Evolutionary conservation across 2,797 vertebrate genomes (phyloP).

Genomic region (Rhinella marina): DNA sequence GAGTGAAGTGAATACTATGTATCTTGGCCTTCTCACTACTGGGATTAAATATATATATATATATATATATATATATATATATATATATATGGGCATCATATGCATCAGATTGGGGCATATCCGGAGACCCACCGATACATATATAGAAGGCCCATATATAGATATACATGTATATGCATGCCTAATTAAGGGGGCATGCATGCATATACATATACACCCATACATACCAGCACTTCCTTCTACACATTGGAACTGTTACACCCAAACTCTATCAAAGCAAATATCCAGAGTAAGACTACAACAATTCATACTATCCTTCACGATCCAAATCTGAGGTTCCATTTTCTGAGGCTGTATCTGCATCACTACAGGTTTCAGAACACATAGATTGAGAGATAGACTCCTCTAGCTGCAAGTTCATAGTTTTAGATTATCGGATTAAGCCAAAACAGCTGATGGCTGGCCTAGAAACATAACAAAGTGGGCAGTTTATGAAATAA

Average conservation of each 20-base stretch:
- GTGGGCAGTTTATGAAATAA: background rate
- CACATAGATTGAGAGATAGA: background rate
- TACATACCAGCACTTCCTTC: no score
- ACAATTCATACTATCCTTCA: background rate
- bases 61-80: no score
- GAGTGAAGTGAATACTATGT: no score
- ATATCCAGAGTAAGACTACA: background rate
- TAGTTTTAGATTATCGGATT: constrained; percentile 4
- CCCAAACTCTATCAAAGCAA: background rate
- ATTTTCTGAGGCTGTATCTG: background rate
- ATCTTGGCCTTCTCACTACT: no score
- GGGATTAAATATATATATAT: no score
- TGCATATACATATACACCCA: no score
- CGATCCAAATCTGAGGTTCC: background rate
- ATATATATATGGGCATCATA: no score
- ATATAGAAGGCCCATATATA: no score
- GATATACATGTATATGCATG: no score
- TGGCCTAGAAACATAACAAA: constrained; percentile 10
- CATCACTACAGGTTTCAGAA: background rate
- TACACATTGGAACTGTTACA: background rate
- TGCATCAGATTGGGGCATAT: no score
- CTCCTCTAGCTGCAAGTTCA: background rate
- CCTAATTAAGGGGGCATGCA: no score
- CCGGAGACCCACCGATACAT: no score
- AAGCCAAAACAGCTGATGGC: background rate